Conservation (phyloP, 1,140 invertebrate genomes). For the Rhynchophorus ferrugineus region DNA sequence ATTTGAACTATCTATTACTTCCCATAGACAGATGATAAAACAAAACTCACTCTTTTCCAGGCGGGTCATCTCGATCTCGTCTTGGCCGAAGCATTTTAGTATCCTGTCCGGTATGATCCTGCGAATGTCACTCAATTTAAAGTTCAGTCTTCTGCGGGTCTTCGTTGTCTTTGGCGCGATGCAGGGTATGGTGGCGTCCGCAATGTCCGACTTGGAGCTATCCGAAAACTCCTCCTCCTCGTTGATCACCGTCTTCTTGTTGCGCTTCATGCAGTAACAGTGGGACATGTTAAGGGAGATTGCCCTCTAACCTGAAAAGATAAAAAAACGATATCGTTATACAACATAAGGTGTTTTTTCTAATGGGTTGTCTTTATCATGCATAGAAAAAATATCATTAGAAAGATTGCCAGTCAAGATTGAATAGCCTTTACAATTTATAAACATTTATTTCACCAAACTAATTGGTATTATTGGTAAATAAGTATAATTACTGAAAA, state of each 20-base stretch:
- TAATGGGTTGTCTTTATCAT: no score
- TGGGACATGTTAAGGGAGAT: slow-evolving; percentile 11
- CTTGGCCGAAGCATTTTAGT: slow-evolving; percentile 28
- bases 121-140: slow-evolving; percentile 19
- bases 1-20: no score
- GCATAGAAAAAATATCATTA: no score
- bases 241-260: slow-evolving; percentile 20
- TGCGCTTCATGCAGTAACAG: slow-evolving; percentile 21
- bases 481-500: no score
- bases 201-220: slow-evolving; percentile 21
- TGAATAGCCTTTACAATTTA: no score
- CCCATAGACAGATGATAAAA: not conserved
- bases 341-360: no score
- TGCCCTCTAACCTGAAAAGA: not conserved
- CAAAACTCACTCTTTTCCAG: slow-evolving; percentile 58
- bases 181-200: slow-evolving; percentile 6
- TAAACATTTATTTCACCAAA: no score
- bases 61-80: slow-evolving; percentile 58
- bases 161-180: slow-evolving; percentile 3
- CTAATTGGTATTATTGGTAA: no score
- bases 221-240: slow-evolving; percentile 24
- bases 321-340: no score
- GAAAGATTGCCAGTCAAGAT: no score
- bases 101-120: slow-evolving; percentile 27
- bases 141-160: slow-evolving; percentile 16